Conservation (phyloP, 2,797 vertebrate species). For the Australoheros facetus region DNA sequence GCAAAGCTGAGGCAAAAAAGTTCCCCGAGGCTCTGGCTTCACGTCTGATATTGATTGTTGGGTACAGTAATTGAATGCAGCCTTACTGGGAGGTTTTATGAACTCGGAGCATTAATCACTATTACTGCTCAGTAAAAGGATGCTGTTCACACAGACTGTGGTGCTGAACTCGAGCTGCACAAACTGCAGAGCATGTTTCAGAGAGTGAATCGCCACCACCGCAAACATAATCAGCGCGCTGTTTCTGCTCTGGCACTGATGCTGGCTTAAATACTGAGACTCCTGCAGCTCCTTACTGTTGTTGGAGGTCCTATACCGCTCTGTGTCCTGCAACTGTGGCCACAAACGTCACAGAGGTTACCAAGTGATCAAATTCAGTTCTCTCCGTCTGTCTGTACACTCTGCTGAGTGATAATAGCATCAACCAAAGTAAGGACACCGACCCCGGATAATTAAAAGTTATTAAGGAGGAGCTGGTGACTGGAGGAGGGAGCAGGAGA, state of each 20-base stretch:
- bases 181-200: neutral
- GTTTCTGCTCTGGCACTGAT: neutral
- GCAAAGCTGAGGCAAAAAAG: neutral
- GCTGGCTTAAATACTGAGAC: neutral
- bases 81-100: neutral
- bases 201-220: neutral
- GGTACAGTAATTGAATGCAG: neutral
- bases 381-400: neutral
- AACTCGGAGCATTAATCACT: neutral
- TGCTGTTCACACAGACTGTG: neutral
- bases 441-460: constrained; percentile 33
- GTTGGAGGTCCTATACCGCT: neutral
- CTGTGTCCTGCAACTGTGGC: neutral
- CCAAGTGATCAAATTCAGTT: neutral
- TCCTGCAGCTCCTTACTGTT: neutral
- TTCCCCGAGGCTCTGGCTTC: neutral
- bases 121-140: neutral
- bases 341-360: neutral
- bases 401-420: neutral
- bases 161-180: neutral
- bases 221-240: neutral
- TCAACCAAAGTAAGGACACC: neutral
- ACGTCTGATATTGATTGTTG: neutral
- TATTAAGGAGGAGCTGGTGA: neutral
- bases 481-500: too few relatives aligned